Conservation (phyloP, 2,797 vertebrate genomes). For the Eulemur rubriventer region DNA sequence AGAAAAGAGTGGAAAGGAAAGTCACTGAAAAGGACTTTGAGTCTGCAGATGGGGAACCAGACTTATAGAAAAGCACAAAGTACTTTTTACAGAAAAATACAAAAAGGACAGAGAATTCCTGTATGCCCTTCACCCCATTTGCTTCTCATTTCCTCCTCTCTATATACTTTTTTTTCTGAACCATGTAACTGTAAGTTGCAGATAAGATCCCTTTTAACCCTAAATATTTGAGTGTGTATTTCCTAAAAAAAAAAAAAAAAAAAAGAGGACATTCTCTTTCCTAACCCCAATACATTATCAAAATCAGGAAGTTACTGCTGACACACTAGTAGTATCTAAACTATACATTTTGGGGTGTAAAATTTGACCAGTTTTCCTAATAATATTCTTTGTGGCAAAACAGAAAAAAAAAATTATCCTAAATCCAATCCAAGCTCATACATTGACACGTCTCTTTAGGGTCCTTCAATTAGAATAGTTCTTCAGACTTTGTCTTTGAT, state of each 20-base stretch:
- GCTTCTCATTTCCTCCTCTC: background rate
- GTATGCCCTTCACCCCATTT: background rate
- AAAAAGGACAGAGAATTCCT: slow-evolving; percentile 33
- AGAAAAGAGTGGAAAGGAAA: background rate
- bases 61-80: slow-evolving; percentile 31
- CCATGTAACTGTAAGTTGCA: background rate
- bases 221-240: background rate
- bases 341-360: background rate
- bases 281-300: background rate
- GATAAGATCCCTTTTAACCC: background rate
- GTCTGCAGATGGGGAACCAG: background rate
- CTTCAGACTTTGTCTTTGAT: background rate
- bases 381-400: background rate
- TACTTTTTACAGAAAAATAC: slow-evolving; percentile 46
- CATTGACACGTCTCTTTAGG: background rate
- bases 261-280: background rate
- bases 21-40: background rate
- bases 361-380: slow-evolving; percentile 29
- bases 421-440: background rate
- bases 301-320: slow-evolving; percentile 34
- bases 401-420: background rate
- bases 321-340: background rate
- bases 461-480: background rate
- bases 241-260: background rate
- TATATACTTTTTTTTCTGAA: background rate